Base-by-base conservation (phyloP, 2,888 invertebrate genomes). In the Amitus sp. region DNA sequence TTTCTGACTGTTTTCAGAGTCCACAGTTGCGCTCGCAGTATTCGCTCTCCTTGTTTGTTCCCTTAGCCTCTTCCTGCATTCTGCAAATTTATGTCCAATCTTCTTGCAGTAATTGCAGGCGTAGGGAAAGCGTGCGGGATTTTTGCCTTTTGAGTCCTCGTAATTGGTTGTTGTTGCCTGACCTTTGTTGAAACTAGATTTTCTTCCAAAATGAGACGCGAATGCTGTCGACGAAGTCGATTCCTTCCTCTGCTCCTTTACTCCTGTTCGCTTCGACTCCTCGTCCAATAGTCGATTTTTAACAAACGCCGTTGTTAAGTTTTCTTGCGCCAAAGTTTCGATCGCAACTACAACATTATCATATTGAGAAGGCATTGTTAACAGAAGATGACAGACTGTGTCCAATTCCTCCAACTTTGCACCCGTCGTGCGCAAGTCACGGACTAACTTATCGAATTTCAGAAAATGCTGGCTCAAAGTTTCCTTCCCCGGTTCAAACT, bases 271-370 rank as follows among this genome's bases (percentile, higher is more conserved):
- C 12, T 43, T 62, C n/a, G 39, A 6, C 27, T 62, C 51, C 46
- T 53, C 62, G 45, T 62, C 52, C 1, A 57, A 48, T n/a, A n/a
- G n/a, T n/a, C n/a, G n/a, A n/a, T n/a, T n/a, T n/a, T n/a, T n/a
- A n/a, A n/a, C n/a, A 13, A 62, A 62, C 3, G 15, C 13, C n/a
- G 53, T 10, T 1, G 46, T 57, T 10, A 57, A 13, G 2, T 45
- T 15, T 6, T 62, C 50, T 10, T 19, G 1, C 3, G 50, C 45
- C 19, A 62, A 46, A 2, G 57, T 57, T 37, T 62, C 53, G 30
- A 73, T 18, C 10, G 72, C 70, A 9, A 67, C 68, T 2, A 70
- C 69, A 5, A 74, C 63, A 2, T 54, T 47, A 27, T 73, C 66
- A 49, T 62, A 71, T 47, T 68, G 65, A 17, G 37, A 18, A 2